Percentiles rank a stretch among this genome's conserved stretches.
phyloP scores from a whole-genome alignment of 1,140 invertebrate species.

The Bombyx mandarina region DNA sequence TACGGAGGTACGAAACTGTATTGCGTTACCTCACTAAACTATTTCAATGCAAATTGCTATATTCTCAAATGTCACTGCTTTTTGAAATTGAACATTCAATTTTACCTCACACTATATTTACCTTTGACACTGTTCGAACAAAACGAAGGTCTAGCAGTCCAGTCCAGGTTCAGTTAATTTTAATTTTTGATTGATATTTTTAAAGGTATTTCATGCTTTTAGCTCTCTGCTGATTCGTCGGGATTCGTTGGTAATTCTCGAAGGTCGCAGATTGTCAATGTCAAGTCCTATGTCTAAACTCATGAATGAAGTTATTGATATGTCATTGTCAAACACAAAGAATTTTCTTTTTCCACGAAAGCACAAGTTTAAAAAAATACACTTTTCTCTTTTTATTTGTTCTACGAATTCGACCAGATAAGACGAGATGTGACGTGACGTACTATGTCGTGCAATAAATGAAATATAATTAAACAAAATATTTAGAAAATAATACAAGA shows the following conservation, averaged over 20 bases:
- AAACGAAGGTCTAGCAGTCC: conserved; percentile 19
- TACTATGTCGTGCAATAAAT: too few relatives aligned
- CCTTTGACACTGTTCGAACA: conserved; percentile 45
- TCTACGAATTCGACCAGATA: too few relatives aligned
- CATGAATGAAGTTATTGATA: too few relatives aligned
- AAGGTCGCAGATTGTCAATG: conserved; percentile 17
- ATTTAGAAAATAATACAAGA: too few relatives aligned
- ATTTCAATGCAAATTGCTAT: conserved; percentile 19
- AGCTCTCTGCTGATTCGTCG: conserved; percentile 13
- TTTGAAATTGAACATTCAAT: conserved; percentile 8
- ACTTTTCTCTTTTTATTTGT: too few relatives aligned
- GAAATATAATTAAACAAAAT: too few relatives aligned
- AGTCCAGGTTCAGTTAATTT: conserved; percentile 42
- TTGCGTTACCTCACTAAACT: conserved; percentile 4
- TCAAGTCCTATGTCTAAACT: not conserved
- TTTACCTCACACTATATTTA: conserved; percentile 35
- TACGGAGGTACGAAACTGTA: conserved; percentile 12
- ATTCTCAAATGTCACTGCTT: conserved; percentile 4
- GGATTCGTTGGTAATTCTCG: conserved; percentile 15
- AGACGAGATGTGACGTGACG: too few relatives aligned
- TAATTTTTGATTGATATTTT: conserved; percentile 28
- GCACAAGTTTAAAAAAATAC: too few relatives aligned
- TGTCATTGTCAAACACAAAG: too few relatives aligned
- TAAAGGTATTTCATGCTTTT: conserved; percentile 44
- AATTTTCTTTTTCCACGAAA: too few relatives aligned